Conservation (phyloP, 2,113 vertebrate species). For the Phrynosoma blainvillii region DNA sequence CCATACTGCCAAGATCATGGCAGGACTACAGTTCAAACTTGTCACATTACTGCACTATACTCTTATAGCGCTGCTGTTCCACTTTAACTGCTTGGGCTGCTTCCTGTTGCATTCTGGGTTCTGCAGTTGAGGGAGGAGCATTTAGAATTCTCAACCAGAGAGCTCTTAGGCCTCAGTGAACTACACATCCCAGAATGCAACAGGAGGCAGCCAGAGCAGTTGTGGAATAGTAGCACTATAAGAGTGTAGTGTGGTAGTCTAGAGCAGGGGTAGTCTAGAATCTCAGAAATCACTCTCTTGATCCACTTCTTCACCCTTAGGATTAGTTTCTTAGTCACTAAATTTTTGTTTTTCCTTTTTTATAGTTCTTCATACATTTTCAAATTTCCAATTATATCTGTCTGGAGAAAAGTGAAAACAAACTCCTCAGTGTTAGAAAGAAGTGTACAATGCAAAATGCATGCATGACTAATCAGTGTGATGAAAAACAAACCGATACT, state of each 20-base stretch:
- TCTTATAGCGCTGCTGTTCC: too few species aligned
- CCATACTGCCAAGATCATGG: not conserved
- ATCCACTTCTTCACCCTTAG: not conserved
- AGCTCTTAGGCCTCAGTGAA: too few species aligned
- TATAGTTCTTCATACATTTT: not conserved
- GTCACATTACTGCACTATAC: too few species aligned
- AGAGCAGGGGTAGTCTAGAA: too few species aligned
- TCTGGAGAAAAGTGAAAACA: not conserved
- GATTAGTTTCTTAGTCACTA: not conserved
- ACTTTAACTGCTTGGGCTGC: too few species aligned
- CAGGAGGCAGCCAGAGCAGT: too few species aligned
- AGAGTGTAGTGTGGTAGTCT: too few species aligned
- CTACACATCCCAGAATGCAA: too few species aligned
- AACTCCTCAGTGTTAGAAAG: not conserved
- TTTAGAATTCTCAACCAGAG: too few species aligned
- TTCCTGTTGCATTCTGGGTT: too few species aligned
- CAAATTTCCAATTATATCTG: rapidly evolving
- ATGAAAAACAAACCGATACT: constrained; percentile 12
- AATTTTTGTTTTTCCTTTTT: not conserved
- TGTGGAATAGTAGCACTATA: too few species aligned
- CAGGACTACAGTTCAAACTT: not conserved
- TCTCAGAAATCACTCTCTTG: not conserved
- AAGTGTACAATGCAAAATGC: not conserved
- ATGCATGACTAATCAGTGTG: rapidly evolving
- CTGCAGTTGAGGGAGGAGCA: too few species aligned